Evolutionary conservation across 2,888 invertebrate species (phyloP), one percentile per base, ranked within the genome.

Genomic region (Augiades crinisus): DNA sequence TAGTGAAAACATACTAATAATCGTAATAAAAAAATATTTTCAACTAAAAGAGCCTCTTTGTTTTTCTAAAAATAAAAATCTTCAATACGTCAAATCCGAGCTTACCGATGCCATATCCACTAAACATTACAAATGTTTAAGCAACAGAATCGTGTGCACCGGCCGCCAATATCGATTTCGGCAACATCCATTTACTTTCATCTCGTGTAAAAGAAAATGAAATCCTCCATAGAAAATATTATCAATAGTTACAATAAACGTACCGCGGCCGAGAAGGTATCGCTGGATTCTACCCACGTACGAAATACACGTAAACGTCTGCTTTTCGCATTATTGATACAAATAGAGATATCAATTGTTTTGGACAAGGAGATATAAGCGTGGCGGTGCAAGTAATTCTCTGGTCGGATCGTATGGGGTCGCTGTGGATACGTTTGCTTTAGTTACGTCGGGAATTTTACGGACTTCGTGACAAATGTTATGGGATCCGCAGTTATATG

Each of bases 291-390:
- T 46, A 55, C 57, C 68, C 88, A 88, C 88, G 88, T 87, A 82
- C 81, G 57, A 70, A 76, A 75, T 78, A 73, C 82, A 85, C 82
- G 85, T 84, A 83, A 84, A 80, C 77, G 81, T 87, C 86, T 79
- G 80, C 77, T 73, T 75, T 69, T 72, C 68, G 79, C 80, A 84
- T 85, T 87, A 89, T 88, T 88, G 88, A 87, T 89, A 89, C 88
- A 89, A 88, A 88, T 86, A 85, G 85, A 86, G 79, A 85, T 87
- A 87, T 84, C 87, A 86, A 88, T 88, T 88, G 88, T 86, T 88
- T 81, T 72, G 81, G 83, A 86, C 86, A 84, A 74, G 79, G 70
- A 75, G 71, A 75, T 80, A 81, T 78, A 77, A 75, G 65, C 65
- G 80, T 80, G 81, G 73, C 78, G 77, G 80, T 79, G 75, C 74